Evolutionary conservation across 2,113 vertebrate species (phyloP).

Genomic region (Myiagra hebetior): DNA sequence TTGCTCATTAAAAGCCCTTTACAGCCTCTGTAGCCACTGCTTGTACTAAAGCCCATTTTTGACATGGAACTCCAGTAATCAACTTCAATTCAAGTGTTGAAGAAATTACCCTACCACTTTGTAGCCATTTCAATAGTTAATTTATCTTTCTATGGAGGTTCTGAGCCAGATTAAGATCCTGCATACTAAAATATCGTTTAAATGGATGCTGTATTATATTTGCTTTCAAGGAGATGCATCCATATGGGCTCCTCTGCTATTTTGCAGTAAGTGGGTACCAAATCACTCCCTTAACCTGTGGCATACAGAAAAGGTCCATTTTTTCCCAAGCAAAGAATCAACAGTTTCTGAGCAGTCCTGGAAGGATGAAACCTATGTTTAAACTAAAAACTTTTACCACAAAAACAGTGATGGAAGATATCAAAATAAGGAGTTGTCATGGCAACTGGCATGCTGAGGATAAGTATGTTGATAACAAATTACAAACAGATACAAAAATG

Average conservation of each 20-base stretch:
- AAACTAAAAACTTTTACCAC: background rate
- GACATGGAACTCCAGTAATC: background rate
- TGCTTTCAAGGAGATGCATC: background rate
- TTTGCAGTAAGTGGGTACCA: background rate
- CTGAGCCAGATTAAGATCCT: background rate
- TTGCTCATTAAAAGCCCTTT: background rate
- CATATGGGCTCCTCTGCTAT: background rate
- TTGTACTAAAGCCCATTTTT: background rate
- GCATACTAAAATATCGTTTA: background rate
- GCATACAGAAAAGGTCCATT: background rate
- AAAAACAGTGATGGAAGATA: background rate
- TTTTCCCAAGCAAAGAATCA: background rate
- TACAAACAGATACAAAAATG: background rate
- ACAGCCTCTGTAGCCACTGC: background rate
- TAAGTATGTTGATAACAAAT: background rate
- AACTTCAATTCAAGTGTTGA: background rate
- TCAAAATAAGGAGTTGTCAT: slow-evolving; percentile 44
- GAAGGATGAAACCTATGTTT: background rate
- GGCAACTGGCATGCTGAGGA: background rate
- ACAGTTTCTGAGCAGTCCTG: background rate
- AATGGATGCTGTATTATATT: background rate
- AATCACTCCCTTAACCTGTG: background rate
- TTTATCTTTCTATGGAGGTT: background rate
- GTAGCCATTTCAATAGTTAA: background rate
- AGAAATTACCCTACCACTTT: background rate